A percentile compares a stretch with the other conserved stretches of the same genome.
These are phyloP conservation scores for Ptilonorhynchus violaceus DNA, from an alignment of 2,113 vertebrate genomes.

Conservation along the genomic window DNA sequence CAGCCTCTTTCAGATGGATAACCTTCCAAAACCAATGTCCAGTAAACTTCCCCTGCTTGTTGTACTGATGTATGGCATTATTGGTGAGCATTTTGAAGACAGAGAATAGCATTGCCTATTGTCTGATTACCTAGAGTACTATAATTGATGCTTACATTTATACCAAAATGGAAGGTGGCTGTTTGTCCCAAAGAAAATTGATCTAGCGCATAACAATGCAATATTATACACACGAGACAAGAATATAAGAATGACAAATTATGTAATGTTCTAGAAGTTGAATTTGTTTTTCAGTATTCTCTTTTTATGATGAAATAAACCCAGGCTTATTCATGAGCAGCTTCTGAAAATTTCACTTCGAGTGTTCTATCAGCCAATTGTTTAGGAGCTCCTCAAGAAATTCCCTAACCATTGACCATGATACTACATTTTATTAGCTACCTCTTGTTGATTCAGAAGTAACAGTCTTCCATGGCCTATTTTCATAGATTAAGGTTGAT, in stretches of 20 bases:
- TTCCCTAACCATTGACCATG: background rate
- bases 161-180: background rate
- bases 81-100: background rate
- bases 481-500: background rate
- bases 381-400: constrained; percentile 6
- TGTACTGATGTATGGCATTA: background rate
- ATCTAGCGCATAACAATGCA: background rate
- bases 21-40: background rate
- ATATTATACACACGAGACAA: background rate
- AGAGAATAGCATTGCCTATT: background rate
- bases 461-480: background rate
- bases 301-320: background rate
- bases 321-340: background rate
- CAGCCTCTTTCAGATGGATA: background rate
- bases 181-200: background rate
- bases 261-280: background rate
- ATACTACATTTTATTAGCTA: background rate
- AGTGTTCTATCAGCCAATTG: background rate
- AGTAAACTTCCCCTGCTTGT: background rate
- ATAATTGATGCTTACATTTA: background rate
- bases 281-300: background rate
- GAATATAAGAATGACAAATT: background rate
- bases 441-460: background rate
- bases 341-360: background rate
- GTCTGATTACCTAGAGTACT: background rate